These are phyloP conservation scores for Chaetops frenatus DNA, from an alignment of 2,113 vertebrate species.

Conservation along the genomic window DNA sequence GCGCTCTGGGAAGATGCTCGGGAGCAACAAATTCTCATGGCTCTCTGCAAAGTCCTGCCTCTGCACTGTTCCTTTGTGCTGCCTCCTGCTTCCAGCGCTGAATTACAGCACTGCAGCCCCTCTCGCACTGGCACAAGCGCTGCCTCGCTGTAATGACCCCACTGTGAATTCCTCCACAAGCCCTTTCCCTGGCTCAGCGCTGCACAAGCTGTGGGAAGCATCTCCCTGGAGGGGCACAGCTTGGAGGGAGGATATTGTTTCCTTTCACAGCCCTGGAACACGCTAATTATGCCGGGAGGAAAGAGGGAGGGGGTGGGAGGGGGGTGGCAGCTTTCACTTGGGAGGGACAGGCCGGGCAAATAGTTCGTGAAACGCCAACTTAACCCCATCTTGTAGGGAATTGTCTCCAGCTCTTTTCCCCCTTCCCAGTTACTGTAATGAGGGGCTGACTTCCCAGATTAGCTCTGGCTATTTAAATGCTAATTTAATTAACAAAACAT, in stretches of 20 bases:
- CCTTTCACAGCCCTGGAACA: constrained; percentile 42
- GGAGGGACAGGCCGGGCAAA: constrained; percentile 40
- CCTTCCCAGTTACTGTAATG: constrained; percentile 57
- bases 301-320: background rate
- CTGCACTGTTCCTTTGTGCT: background rate
- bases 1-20: background rate
- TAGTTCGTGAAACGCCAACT: constrained; percentile 36
- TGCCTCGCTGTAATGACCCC: background rate
- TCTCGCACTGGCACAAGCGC: background rate
- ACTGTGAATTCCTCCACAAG: constrained; percentile 33
- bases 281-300: constrained; percentile 27
- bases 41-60: background rate
- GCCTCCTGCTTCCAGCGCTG: background rate
- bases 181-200: constrained; percentile 19
- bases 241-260: constrained; percentile 58
- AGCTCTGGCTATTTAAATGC: constrained; percentile 56
- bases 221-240: constrained; percentile 53
- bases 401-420: constrained; percentile 32
- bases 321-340: constrained; percentile 30
- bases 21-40: background rate
- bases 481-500: constrained; percentile 63
- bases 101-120: background rate
- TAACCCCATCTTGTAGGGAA: constrained; percentile 57
- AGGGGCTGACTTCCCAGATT: constrained; percentile 57
- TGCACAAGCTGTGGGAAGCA: constrained; percentile 47